Percentiles rank a stretch among this genome's conserved stretches.
Evolutionary conservation across 2,888 invertebrate genomes (phyloP).

Genomic region (Nomada fabriciana): DNA sequence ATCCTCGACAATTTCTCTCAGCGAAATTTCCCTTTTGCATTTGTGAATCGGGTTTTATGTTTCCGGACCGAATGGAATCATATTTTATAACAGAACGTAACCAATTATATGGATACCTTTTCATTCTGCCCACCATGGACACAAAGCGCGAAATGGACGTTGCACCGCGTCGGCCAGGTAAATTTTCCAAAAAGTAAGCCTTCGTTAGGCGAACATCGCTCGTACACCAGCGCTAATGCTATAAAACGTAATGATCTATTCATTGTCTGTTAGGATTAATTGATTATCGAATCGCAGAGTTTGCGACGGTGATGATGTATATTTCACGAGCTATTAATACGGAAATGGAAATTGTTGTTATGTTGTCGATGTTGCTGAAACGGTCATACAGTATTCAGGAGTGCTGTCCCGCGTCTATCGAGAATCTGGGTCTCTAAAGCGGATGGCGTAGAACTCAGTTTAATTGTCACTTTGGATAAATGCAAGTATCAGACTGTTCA

Average conservation of each 20-base stretch:
- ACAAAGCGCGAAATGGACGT: not conserved
- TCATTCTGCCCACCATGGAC: not conserved
- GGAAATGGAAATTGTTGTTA: slow-evolving; percentile 32
- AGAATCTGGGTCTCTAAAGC: not conserved
- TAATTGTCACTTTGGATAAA: not conserved
- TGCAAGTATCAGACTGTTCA: not conserved
- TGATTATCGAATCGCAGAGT: slow-evolving; percentile 1
- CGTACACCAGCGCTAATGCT: slow-evolving; percentile 13
- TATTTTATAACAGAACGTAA: slow-evolving; percentile 48
- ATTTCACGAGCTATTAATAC: slow-evolving; percentile 20
- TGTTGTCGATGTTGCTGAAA: not conserved
- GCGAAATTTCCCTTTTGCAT: not conserved
- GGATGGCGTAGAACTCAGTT: not conserved
- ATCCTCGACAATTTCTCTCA: slow-evolving; percentile 3
- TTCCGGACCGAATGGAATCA: slow-evolving; percentile 31
- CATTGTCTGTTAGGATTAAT: slow-evolving; percentile 36
- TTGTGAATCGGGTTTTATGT: slow-evolving; percentile 44
- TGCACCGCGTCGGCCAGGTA: not conserved
- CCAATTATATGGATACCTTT: slow-evolving; percentile 19
- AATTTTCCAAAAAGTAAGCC: not conserved
- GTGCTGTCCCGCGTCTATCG: not conserved
- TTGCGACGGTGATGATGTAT: not conserved
- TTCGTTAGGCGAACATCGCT: not conserved
- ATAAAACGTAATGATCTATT: slow-evolving; percentile 34
- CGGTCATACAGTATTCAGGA: not conserved